phyloP scores from a whole-genome alignment of 64 coral and sea anemone genomes.

The Montipora cactus region DNA sequence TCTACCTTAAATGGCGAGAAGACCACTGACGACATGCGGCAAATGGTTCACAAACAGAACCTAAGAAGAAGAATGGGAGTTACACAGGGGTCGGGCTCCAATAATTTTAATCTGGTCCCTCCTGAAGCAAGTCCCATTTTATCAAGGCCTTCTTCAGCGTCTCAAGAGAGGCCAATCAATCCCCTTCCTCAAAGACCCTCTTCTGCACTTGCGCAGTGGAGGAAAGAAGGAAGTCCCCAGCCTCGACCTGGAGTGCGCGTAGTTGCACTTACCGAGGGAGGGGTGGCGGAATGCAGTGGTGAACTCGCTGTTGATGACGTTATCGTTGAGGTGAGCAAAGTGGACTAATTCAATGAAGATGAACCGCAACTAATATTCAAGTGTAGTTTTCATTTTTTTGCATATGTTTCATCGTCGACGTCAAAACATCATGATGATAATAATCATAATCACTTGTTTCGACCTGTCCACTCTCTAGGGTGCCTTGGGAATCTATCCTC shows the following conservation, averaged over 20 bases:
- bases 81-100: neutral
- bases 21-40: conserved; percentile 14
- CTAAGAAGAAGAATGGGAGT: conserved; percentile 30
- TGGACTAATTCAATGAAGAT: neutral
- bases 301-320: conserved; percentile 68
- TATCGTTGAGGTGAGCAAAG: conserved; percentile 86
- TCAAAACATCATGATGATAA: too few species aligned
- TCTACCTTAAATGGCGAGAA: neutral
- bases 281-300: conserved; percentile 50
- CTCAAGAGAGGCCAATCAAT: neutral
- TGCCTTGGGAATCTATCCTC: too few species aligned
- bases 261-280: conserved; percentile 79
- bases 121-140: conserved; percentile 20
- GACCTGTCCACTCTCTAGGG: too few species aligned
- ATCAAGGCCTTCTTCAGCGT: conserved; percentile 48
- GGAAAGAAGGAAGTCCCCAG: conserved; percentile 39
- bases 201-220: conserved; percentile 76
- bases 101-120: neutral
- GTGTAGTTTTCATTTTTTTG: too few species aligned
- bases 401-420: too few species aligned
- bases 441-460: too few species aligned
- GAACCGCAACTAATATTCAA: neutral
- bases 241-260: conserved; percentile 83
- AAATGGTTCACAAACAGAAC: conserved; percentile 52
- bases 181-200: conserved; percentile 42